phyloP scores from a whole-genome alignment of 53 echinoderm and acorn worm genomes.

The Hippasteria phrygiana region DNA sequence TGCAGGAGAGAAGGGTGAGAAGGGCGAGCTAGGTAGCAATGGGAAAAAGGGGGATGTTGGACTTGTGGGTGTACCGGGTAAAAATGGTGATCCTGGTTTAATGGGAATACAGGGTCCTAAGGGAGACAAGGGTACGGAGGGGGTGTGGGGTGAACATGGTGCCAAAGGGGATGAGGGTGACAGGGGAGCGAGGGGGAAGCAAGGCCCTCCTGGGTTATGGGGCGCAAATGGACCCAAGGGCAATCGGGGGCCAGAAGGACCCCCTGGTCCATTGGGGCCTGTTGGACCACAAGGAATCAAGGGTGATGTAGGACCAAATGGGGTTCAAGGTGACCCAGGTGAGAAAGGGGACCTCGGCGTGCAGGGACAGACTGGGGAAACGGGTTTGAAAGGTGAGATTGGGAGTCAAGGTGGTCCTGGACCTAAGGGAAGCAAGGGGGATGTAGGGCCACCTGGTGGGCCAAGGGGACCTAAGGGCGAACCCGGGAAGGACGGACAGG shows the following conservation, averaged over 20 bases:
- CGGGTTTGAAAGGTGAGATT: constrained; percentile 25
- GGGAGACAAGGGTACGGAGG: constrained; percentile 40
- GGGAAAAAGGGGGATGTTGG: constrained; percentile 31
- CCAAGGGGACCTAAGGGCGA: constrained; percentile 1
- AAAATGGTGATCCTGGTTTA: constrained; percentile 35
- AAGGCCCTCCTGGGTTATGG: constrained; percentile 15
- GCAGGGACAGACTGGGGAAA: constrained; percentile 19
- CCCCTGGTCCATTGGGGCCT: constrained; percentile 21
- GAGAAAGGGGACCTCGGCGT: constrained; percentile 41
- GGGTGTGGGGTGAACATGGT: constrained; percentile 56
- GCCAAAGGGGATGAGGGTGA: constrained; percentile 29
- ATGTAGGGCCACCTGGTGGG: constrained; percentile 34
- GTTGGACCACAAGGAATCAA: constrained; percentile 21
- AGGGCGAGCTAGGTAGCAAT: neutral
- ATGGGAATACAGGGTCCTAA: constrained; percentile 50
- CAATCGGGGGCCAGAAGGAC: constrained; percentile 30
- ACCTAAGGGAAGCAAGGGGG: constrained; percentile 34
- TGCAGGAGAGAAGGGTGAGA: constrained; percentile 12
- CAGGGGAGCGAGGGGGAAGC: constrained; percentile 43
- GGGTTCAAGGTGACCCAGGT: constrained; percentile 31
- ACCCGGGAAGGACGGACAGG: constrained; percentile 35
- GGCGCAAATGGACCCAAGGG: constrained; percentile 36
- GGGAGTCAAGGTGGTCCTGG: constrained; percentile 34
- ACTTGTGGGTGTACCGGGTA: constrained; percentile 31
- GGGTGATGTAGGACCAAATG: constrained; percentile 48